Conservation (phyloP, 2,797 vertebrate species). For the Rhabdophis nuchalis region DNA sequence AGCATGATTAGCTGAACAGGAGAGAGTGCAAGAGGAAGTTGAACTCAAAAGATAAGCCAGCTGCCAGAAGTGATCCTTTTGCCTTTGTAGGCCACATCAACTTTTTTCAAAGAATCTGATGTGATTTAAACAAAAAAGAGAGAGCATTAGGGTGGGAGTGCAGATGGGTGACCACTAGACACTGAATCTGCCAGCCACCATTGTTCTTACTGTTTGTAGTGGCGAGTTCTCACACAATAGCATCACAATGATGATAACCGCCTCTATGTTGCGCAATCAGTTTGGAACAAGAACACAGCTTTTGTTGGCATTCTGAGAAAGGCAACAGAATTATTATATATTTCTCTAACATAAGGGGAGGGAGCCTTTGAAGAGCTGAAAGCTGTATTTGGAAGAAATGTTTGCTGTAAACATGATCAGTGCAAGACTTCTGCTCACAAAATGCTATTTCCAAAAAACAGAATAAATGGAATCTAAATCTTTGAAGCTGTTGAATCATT, state of each 20-base stretch:
- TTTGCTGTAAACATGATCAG: not conserved
- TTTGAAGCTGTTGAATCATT: not conserved
- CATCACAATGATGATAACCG: slow-evolving; percentile 9
- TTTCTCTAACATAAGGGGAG: not conserved
- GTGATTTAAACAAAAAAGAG: slow-evolving; percentile 56
- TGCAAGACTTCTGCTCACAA: not conserved
- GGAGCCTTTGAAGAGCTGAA: not conserved
- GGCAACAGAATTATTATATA: not conserved
- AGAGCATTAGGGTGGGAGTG: slow-evolving; percentile 60
- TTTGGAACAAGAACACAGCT: slow-evolving; percentile 21
- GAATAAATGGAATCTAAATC: not conserved
- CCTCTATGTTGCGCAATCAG: not conserved
- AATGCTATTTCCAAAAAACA: not conserved
- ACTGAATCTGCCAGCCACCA: slow-evolving; percentile 50
- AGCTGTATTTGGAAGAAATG: not conserved
- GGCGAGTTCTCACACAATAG: not conserved
- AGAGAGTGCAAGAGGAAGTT: not conserved
- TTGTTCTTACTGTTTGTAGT: slow-evolving; percentile 29
- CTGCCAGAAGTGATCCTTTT: slow-evolving; percentile 44
- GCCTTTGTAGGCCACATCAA: slow-evolving; percentile 68
- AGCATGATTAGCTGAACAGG: not conserved
- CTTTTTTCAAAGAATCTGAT: slow-evolving; percentile 72
- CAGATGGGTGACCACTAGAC: slow-evolving; percentile 72
- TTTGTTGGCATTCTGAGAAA: slow-evolving; percentile 27
- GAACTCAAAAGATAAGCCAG: slow-evolving; percentile 62